Conservation (phyloP, 53 echinoderm and acorn worm species). For the Holothuria leucospilota region DNA sequence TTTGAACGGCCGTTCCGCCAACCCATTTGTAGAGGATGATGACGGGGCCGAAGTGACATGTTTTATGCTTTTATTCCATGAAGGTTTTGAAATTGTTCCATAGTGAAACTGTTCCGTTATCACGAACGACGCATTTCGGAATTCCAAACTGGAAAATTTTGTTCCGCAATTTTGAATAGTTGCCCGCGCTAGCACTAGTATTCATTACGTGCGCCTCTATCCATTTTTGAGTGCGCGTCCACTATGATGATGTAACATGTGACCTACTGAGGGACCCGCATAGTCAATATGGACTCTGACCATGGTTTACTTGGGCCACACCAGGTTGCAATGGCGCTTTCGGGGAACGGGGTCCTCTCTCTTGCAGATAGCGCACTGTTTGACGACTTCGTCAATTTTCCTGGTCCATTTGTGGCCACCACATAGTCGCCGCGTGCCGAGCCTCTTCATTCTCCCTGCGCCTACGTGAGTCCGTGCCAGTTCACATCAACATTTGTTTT, state of each 20-base stretch:
- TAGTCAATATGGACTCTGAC: slow-evolving; percentile 70
- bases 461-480: too few relatives aligned
- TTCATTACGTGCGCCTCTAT: slow-evolving; percentile 54
- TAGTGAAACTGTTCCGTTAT: not conserved
- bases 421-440: slow-evolving; percentile 51
- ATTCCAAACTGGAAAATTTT: not conserved
- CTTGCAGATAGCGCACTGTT: slow-evolving; percentile 16
- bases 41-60: slow-evolving; percentile 42
- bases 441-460: slow-evolving; percentile 50
- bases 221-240: slow-evolving; percentile 72
- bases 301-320: slow-evolving; percentile 28
- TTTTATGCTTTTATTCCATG: not conserved
- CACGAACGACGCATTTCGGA: not conserved
- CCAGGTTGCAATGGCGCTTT: slow-evolving; percentile 70
- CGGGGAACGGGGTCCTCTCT: not conserved
- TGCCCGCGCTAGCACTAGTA: not conserved
- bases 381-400: slow-evolving; percentile 36
- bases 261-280: slow-evolving; percentile 2
- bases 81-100: not conserved
- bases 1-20: not conserved
- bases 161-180: too few relatives aligned
- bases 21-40: slow-evolving; percentile 43
- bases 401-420: slow-evolving; percentile 65
- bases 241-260: slow-evolving; percentile 65
- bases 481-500: slow-evolving; percentile 36